These are phyloP conservation scores for Synanthedon tipuliformis DNA, from an alignment of 2,888 invertebrate species.

Conservation along the genomic window DNA sequence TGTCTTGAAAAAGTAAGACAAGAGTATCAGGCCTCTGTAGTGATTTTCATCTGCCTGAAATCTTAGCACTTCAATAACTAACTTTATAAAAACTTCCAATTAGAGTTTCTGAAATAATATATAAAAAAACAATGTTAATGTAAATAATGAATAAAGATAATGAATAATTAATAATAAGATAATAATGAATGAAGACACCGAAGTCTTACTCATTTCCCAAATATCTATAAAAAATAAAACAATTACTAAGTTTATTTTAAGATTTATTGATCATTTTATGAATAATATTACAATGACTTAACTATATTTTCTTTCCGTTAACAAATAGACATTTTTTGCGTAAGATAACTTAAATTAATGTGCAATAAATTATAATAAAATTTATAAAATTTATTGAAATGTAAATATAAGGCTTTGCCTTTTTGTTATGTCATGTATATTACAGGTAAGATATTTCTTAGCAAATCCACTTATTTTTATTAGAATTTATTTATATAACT, in stretches of 20 bases:
- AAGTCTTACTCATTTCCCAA: too few species aligned
- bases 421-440: slow-evolving; percentile 20
- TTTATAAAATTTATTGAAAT: slow-evolving; percentile 1
- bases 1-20: too few species aligned
- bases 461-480: not conserved
- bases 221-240: too few species aligned
- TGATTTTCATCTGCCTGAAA: too few species aligned
- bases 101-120: too few species aligned
- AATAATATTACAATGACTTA: slow-evolving; percentile 42
- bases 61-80: too few species aligned
- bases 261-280: slow-evolving; percentile 6
- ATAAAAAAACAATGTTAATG: too few species aligned
- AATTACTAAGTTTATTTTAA: not conserved
- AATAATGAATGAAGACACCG: too few species aligned
- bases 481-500: slow-evolving; percentile 1
- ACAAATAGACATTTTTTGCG: slow-evolving; percentile 32
- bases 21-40: too few species aligned
- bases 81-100: too few species aligned
- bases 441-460: slow-evolving; percentile 23
- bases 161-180: too few species aligned
- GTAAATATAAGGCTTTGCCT: slow-evolving; percentile 30
- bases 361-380: slow-evolving; percentile 36
- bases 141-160: too few species aligned
- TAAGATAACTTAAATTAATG: slow-evolving; percentile 31
- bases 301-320: slow-evolving; percentile 35